Percentiles rank a stretch among this genome's conserved stretches.
Evolutionary conservation across 2,888 invertebrate species (phyloP).

Genomic region (Harmothoe impar): DNA sequence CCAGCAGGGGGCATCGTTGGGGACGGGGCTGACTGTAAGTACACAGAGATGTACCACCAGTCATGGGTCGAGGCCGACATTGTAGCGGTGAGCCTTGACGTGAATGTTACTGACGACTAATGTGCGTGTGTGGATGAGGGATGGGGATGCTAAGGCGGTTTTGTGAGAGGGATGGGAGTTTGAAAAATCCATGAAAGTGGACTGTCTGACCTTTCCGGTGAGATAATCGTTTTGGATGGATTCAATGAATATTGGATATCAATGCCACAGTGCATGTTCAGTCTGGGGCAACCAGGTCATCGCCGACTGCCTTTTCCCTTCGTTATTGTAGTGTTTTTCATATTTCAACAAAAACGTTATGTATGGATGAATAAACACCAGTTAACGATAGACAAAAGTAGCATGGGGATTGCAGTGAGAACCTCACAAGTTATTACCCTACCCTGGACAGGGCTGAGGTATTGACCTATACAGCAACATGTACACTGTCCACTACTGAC

Average conservation of each 20-base stretch:
- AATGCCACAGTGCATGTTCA: constrained; percentile 7
- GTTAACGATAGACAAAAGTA: not conserved
- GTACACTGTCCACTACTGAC: too few species aligned
- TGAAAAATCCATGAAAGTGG: constrained; percentile 30
- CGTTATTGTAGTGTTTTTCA: not conserved
- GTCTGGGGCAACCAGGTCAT: not conserved
- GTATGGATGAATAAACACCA: not conserved
- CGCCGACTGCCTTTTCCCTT: not conserved
- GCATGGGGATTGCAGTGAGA: not conserved
- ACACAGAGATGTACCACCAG: too few species aligned
- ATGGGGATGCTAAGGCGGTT: too few species aligned
- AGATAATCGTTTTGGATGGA: not conserved
- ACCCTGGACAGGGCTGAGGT: too few species aligned
- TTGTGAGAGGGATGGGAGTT: not conserved
- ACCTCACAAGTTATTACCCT: not conserved
- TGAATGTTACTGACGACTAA: too few species aligned
- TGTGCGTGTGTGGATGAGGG: too few species aligned
- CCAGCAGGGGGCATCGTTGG: too few species aligned
- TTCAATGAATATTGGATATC: constrained; percentile 53
- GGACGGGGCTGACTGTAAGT: too few species aligned
- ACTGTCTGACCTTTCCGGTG: constrained; percentile 25
- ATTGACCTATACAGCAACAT: too few species aligned
- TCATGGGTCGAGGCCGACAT: too few species aligned
- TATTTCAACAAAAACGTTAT: too few species aligned
- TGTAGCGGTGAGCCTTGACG: too few species aligned